These are phyloP conservation scores for Anthrax anthrax DNA, from an alignment of 2,888 invertebrate genomes.

Conservation along the genomic window DNA sequence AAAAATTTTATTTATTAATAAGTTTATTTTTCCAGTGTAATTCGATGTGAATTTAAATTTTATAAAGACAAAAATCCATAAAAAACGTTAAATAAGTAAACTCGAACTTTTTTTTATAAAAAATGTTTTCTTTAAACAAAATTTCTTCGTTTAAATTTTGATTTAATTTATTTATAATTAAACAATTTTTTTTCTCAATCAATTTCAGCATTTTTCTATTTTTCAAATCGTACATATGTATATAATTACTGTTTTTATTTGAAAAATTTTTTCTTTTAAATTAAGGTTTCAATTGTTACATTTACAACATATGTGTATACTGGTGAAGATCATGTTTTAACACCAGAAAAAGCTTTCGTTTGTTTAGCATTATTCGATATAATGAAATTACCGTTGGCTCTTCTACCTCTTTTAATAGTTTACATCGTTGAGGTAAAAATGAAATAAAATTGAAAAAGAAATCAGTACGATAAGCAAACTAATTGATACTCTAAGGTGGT, in stretches of 20 bases:
- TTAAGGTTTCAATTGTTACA: constrained; percentile 66
- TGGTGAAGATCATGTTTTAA: constrained; percentile 55
- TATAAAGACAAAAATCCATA: too few relatives aligned
- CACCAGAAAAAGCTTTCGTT: constrained; percentile 72
- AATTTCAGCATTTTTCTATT: too few relatives aligned
- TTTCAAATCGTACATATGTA: too few relatives aligned
- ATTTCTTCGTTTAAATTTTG: too few relatives aligned
- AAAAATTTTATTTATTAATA: neutral
- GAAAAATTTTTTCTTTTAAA: constrained; percentile 16
- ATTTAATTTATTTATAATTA: too few relatives aligned
- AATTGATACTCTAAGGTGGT: neutral
- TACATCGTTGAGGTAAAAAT: constrained; percentile 57
- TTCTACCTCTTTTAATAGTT: constrained; percentile 63
- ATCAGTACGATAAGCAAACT: neutral
- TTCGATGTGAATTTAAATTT: too few relatives aligned
- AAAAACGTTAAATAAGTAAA: too few relatives aligned
- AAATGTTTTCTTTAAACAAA: too few relatives aligned
- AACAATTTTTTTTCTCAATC: too few relatives aligned
- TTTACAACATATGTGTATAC: constrained; percentile 68
- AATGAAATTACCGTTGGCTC: constrained; percentile 70
- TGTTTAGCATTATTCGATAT: constrained; percentile 76
- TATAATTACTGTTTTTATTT: too few relatives aligned
- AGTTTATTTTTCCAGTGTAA: too few relatives aligned
- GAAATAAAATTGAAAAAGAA: neutral
- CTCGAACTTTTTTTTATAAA: too few relatives aligned